A percentile compares a stretch with the other conserved stretches of the same genome.
Conservation (phyloP, 2,888 invertebrate genomes). For the Cerceris ruficornis region DNA sequence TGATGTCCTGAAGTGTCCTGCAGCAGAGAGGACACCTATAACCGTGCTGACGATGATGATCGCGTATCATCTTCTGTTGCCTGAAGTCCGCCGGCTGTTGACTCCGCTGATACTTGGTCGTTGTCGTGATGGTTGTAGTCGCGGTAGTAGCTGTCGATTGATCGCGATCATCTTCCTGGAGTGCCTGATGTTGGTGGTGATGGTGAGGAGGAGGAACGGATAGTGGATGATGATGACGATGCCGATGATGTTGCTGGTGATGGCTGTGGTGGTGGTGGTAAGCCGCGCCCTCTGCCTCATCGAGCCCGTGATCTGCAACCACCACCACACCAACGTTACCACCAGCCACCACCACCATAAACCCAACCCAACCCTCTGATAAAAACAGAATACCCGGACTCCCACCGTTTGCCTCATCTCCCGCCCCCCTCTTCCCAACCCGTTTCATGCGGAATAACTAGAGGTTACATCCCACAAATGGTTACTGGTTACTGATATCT, state of each 20-base stretch:
- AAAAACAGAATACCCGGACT: constrained; percentile 48
- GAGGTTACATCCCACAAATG: constrained; percentile 57
- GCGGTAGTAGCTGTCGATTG: constrained; percentile 50
- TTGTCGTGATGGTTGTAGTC: constrained; percentile 69
- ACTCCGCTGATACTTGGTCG: constrained; percentile 80
- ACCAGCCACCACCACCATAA: constrained; percentile 79
- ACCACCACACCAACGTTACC: constrained; percentile 82
- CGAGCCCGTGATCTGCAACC: constrained; percentile 81
- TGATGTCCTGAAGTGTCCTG: constrained; percentile 86
- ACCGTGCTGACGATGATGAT: constrained; percentile 81
- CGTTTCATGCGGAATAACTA: constrained; percentile 50
- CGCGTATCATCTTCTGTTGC: constrained; percentile 74
- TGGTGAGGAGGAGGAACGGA: constrained; percentile 66
- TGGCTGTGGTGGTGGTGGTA: constrained; percentile 81
- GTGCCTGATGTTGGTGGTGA: constrained; percentile 63
- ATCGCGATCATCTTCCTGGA: constrained; percentile 56
- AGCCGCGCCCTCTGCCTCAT: constrained; percentile 78
- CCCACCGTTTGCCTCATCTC: constrained; percentile 6
- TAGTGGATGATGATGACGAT: constrained; percentile 70
- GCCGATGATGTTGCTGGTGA: constrained; percentile 76
- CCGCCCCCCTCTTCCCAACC: constrained; percentile 20
- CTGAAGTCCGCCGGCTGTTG: constrained; percentile 75
- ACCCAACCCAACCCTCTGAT: constrained; percentile 46
- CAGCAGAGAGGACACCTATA: constrained; percentile 89
- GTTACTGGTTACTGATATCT: constrained; percentile 49